phyloP scores from a whole-genome alignment of 1,140 invertebrate genomes.

The Drosophila lini region DNA sequence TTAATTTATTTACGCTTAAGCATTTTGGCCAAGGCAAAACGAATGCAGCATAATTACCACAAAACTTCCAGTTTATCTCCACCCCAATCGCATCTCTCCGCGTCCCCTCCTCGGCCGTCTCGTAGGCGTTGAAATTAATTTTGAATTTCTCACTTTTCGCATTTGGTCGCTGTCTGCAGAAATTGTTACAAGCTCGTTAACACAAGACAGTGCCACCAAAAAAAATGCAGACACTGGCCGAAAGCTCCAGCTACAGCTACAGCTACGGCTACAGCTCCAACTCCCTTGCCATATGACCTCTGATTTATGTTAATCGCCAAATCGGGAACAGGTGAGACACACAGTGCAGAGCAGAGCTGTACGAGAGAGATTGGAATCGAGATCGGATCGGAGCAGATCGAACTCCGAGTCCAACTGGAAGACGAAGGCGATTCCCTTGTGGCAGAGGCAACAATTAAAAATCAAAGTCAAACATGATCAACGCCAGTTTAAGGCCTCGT shows the following conservation, averaged over 20 bases:
- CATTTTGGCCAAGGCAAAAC: conserved; percentile 50
- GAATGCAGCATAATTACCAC: conserved; percentile 66
- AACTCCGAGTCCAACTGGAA: conserved; percentile 6
- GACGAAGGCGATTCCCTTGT: conserved; percentile 47
- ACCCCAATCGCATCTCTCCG: conserved; percentile 11
- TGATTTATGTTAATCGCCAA: conserved; percentile 79
- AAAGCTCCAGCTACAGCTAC: conserved; percentile 1
- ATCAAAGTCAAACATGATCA: conserved; percentile 83
- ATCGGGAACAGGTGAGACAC: conserved; percentile 57
- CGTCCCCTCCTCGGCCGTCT: conserved; percentile 12
- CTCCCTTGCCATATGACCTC: conserved; percentile 69
- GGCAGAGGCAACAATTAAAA: conserved; percentile 78
- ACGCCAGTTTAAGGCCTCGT: conserved; percentile 80
- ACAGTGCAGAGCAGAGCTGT: conserved; percentile 39
- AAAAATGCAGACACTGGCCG: conserved; percentile 34
- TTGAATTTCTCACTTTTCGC: conserved; percentile 77
- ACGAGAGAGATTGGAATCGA: conserved; percentile 24
- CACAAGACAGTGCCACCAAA: conserved; percentile 77
- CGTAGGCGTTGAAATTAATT: conserved; percentile 82
- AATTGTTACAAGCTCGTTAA: conserved; percentile 83
- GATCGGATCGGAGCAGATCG: conserved; percentile 43
- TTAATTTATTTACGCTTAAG: conserved; percentile 75
- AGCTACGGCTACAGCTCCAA: conserved; percentile 7
- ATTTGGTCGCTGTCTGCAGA: conserved; percentile 62
- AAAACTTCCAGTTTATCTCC: conserved; percentile 44